Evolutionary conservation across 2,888 invertebrate species (phyloP).

Genomic region (Amphipyra berbera): DNA sequence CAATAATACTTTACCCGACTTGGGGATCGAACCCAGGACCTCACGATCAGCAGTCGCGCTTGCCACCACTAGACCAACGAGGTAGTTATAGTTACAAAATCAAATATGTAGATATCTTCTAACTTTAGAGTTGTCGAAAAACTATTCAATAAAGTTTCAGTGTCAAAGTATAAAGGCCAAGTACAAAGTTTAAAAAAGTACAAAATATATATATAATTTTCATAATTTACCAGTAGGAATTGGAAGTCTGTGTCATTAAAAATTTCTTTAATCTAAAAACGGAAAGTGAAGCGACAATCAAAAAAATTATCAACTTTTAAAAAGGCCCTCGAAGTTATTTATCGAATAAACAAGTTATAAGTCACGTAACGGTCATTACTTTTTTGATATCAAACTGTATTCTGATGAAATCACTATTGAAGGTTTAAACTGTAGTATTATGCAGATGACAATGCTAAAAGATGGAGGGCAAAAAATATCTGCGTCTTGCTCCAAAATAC

Average conservation of each 20-base stretch:
- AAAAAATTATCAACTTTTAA: conserved; percentile 43
- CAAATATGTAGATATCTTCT: too few species aligned
- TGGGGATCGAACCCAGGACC: too few species aligned
- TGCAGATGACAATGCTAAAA: conserved; percentile 62
- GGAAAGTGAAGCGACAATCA: conserved; percentile 37
- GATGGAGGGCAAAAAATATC: conserved; percentile 50
- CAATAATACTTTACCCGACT: too few species aligned
- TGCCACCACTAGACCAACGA: too few species aligned
- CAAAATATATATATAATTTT: too few species aligned
- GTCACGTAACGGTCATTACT: conserved; percentile 39
- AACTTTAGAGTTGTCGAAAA: too few species aligned
- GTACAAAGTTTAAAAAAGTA: too few species aligned
- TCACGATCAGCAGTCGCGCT: too few species aligned
- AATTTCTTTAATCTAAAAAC: conserved; percentile 26
- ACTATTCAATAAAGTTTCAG: too few species aligned
- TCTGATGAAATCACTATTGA: conserved; percentile 37
- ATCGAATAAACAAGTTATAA: conserved; percentile 26
- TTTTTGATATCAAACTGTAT: conserved; percentile 30
- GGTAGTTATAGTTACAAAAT: too few species aligned
- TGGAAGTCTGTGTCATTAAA: conserved; percentile 23
- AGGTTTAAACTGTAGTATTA: conserved; percentile 59
- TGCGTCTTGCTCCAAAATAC: conserved; percentile 66
- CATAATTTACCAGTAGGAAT: neutral
- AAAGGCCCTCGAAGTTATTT: conserved; percentile 22
- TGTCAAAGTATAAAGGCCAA: too few species aligned